These are phyloP conservation scores for Pseudeuparius sepicola DNA, from an alignment of 2,888 invertebrate species.

Conservation along the genomic window DNA sequence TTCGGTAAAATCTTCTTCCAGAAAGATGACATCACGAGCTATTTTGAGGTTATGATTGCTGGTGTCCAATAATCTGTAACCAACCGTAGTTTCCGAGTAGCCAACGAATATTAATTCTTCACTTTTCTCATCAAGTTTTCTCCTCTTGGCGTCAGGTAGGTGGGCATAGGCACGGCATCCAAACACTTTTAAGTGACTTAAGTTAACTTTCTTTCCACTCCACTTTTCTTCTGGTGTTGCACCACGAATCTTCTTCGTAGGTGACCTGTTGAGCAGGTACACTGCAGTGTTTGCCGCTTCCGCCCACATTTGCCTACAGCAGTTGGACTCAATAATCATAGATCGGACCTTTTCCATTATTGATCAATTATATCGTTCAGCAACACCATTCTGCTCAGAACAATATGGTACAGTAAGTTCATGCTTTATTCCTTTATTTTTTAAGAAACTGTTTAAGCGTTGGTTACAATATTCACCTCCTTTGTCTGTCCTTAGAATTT, in stretches of 20 bases:
- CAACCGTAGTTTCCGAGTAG: constrained; percentile 11
- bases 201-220: constrained; percentile 13
- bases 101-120: constrained; percentile 17
- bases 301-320: constrained; percentile 15
- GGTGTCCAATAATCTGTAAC: constrained; percentile 19
- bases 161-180: constrained; percentile 16
- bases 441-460: constrained; percentile 10
- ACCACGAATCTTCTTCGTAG: constrained; percentile 16
- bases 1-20: no score
- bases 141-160: constrained; percentile 16
- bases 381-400: constrained; percentile 18
- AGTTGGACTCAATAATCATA: constrained; percentile 12
- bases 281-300: constrained; percentile 18
- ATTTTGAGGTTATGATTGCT: constrained; percentile 13
- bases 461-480: constrained; percentile 17
- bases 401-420: constrained; percentile 7
- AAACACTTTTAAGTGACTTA: constrained; percentile 14
- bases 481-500: no score
- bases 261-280: constrained; percentile 14
- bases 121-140: constrained; percentile 17
- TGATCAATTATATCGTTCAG: constrained; percentile 17
- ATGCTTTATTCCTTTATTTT: constrained; percentile 12
- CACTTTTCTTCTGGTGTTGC: constrained; percentile 18
- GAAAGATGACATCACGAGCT: constrained; percentile 19
- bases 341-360: constrained; percentile 16